Evolutionary conservation across 2,888 invertebrate species (phyloP), one percentile per base, ranked within the genome.

Genomic region (Teinopalpus imperialis): DNA sequence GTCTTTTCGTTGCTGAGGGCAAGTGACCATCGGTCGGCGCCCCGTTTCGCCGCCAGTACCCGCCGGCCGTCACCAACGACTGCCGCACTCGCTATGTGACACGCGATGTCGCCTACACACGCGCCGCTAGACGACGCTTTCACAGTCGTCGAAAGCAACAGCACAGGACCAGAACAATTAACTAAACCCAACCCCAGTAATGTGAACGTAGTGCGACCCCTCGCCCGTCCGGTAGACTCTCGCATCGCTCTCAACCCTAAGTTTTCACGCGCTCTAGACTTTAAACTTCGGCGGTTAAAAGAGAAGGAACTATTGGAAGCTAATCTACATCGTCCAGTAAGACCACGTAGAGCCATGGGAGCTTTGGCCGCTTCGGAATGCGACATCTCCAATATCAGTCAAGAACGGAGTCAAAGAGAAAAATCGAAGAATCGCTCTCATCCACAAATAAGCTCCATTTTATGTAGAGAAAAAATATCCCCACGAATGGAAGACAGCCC

Each of bases 181-280:
- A 53, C 30, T 39, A 21, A 34, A 43, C 40, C 43, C 41, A 48
- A 37, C 36, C 53, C 51, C 52, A 43, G 71, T 51, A 63, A 65
- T 59, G 79, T 80, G 24, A 69, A 74, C 64, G 70, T 76, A 40
- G 87, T 86, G 52, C 71, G 69, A 56, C 83, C 83, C 44, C 60
- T 45, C 10, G 21, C 40, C 21, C 34, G 34, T 9, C 59, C 56
- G 57, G 32, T 24, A 7, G 39, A 47, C 39, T 65, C 57, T 13
- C 69, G 69, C 50, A 69, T 79, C 16, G 74, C 81, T 34, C 67
- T 85, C 48, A 85, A 87, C 51, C 81, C 85, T 10, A 90, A 91
- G 58, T 94, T 94, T 72, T 92, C 92, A 49, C 92, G 92, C 59
- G 92, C 93, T 42, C 86, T 95, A 48, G 94, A 94, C 69, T 91